Evolutionary conservation across 2,797 vertebrate genomes (phyloP).

Genomic region (Enteromius mattozi): DNA sequence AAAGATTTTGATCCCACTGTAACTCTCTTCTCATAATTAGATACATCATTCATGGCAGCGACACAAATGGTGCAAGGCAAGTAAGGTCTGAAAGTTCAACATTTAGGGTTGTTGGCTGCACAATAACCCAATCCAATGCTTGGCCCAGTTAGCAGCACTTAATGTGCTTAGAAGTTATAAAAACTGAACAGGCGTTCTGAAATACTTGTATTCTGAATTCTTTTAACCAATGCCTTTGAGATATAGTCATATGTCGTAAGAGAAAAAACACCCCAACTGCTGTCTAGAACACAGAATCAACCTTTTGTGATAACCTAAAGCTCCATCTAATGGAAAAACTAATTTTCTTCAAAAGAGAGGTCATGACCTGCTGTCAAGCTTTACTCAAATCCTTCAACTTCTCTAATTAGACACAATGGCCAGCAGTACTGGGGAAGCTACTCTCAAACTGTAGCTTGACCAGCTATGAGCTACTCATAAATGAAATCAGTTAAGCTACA

Average conservation of each 20-base stretch:
- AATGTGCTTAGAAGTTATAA: not conserved
- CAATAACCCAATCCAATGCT: not conserved
- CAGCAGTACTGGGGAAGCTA: not conserved
- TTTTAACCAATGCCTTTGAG: constrained; percentile 17
- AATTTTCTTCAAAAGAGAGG: not conserved
- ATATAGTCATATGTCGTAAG: constrained; percentile 15
- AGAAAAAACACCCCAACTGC: not conserved
- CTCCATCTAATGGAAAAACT: not conserved
- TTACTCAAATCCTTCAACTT: not conserved
- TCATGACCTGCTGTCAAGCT: constrained; percentile 25
- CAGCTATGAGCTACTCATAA: not conserved
- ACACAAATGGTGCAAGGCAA: not conserved
- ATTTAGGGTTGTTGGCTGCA: not conserved
- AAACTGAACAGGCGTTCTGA: constrained; percentile 25
- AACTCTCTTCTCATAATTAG: not conserved
- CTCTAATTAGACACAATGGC: constrained; percentile 67
- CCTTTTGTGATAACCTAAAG: not conserved
- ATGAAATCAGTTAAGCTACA: not conserved
- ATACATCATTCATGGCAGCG: not conserved
- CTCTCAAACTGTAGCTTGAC: not conserved
- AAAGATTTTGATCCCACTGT: not conserved
- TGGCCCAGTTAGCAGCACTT: not conserved
- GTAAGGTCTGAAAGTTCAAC: not conserved
- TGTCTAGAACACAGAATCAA: not conserved
- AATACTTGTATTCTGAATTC: no score